A percentile compares a stretch with the other conserved stretches of the same genome.
These are phyloP conservation scores for Caenorhabditis briggsae DNA, from an alignment of 1,140 invertebrate genomes.

Conservation along the genomic window DNA sequence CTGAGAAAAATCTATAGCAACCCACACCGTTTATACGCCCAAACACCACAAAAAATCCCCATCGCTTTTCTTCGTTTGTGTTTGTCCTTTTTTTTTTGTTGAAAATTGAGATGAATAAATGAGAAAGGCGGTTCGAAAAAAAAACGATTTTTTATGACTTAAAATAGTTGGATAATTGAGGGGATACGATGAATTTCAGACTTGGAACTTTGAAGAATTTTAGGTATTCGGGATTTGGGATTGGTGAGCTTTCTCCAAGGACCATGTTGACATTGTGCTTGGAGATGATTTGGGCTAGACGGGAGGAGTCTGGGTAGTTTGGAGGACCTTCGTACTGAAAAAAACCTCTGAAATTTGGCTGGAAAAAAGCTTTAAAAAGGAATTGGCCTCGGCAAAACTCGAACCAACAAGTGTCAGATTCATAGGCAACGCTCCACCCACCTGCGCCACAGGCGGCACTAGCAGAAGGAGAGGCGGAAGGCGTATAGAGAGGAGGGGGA, in stretches of 20 bases:
- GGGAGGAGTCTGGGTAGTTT: slow-evolving; percentile 59
- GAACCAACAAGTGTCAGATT: too few species aligned
- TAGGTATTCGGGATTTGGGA: slow-evolving; percentile 49
- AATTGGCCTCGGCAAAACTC: neutral
- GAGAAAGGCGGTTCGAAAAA: neutral
- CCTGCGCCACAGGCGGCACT: too few species aligned
- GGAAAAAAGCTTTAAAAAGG: neutral
- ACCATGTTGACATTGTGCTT: slow-evolving; percentile 57
- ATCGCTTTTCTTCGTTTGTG: neutral
- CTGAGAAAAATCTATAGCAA: neutral
- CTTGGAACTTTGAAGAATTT: neutral
- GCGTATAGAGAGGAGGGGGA: neutral
- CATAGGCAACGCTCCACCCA: too few species aligned
- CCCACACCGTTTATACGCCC: too few species aligned
- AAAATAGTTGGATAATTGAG: neutral
- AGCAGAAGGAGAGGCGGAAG: neutral
- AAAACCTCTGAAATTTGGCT: neutral
- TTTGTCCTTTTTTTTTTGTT: neutral
- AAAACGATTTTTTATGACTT: neutral
- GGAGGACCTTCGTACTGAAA: slow-evolving; percentile 59
- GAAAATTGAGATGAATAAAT: neutral
- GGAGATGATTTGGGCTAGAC: slow-evolving; percentile 59
- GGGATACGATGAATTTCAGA: neutral
- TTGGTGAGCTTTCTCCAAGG: neutral
- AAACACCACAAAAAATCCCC: neutral